Conservation (phyloP, 2,797 vertebrate genomes). For the Botia almorhae region DNA sequence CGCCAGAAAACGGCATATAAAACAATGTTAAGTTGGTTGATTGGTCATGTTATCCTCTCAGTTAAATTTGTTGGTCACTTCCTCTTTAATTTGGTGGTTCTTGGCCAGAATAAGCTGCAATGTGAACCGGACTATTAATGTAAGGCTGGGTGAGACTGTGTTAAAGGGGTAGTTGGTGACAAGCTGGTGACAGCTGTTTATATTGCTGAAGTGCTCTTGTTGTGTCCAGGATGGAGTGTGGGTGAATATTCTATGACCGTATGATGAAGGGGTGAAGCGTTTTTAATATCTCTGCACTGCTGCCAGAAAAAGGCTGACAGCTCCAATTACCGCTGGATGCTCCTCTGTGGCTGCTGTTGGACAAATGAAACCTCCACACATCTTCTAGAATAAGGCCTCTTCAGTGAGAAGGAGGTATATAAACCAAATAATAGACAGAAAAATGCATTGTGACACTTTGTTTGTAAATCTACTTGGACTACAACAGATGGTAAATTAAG, state of each 20-base stretch:
- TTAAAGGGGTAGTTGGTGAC: neutral
- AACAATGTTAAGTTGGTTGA: no score
- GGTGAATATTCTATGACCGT: constrained; percentile 51
- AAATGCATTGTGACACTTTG: neutral
- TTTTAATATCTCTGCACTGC: constrained; percentile 51
- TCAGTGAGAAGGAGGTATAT: constrained; percentile 10
- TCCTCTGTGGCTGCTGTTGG: constrained; percentile 42
- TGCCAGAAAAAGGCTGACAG: constrained; percentile 57
- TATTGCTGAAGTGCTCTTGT: constrained; percentile 38
- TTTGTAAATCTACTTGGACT: neutral
- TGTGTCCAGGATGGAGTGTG: constrained; percentile 40
- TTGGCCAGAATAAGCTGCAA: neutral
- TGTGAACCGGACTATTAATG: neutral
- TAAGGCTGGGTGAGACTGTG: neutral
- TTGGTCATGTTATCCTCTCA: neutral
- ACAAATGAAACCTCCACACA: constrained; percentile 50
- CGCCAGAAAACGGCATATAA: no score
- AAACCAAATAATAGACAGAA: neutral
- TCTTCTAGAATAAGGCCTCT: constrained; percentile 31
- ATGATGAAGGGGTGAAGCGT: constrained; percentile 40
- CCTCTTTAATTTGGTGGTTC: neutral
- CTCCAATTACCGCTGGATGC: constrained; percentile 50
- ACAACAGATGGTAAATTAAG: neutral
- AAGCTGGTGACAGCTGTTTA: constrained; percentile 35
- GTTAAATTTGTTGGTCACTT: neutral